Evolutionary conservation across 2,113 vertebrate genomes (phyloP), one percentile per base, ranked within the genome.

Genomic region (Spea bombifrons): DNA sequence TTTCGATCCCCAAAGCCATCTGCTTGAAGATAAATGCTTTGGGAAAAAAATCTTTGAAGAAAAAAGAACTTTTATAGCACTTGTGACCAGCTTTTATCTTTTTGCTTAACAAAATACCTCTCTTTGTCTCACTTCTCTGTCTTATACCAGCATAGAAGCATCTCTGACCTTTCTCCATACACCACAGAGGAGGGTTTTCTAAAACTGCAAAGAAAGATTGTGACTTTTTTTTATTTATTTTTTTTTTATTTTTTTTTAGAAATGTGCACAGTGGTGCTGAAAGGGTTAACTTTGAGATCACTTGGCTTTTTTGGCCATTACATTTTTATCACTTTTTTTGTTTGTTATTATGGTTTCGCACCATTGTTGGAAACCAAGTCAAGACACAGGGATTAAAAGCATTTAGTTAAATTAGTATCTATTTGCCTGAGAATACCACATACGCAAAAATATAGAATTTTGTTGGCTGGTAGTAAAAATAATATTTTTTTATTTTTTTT

Each of bases 21-120:
- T 66, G 57, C 76, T 75, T 72, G 61, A 66, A 73, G 46, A 66
- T 49, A 66, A 59, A 76, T 50, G 66, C 77, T 65, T 78, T 68
- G 66, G 44, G 55, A 13, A 52, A 64, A 30, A 49, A 43, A 47
- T 57, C 61, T 78, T 73, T 48, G 30, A 30, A 59, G 50, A 75
- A 66, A 46, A 44, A 80, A 63, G 64, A 50, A 73, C 71, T 65
- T 76, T 76, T 71, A 76, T 76, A 79, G 78, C 78, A 80, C 71
- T 74, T 80, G 50, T 73, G 53, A 73, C 48, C 63, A 57, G 63
- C 59, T 61, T 80, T 71, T 80, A 74, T 74, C 73, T 66, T 75
- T 55, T 52, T 61, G 71, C 71, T 61, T 68, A 49, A 68, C 43
- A 68, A 68, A 52, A 74, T 72, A 78, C 76, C 69, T 72, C 76